Conservation (phyloP, 35 echinoderm and acorn worm genomes). For the Amphiura filiformis region DNA sequence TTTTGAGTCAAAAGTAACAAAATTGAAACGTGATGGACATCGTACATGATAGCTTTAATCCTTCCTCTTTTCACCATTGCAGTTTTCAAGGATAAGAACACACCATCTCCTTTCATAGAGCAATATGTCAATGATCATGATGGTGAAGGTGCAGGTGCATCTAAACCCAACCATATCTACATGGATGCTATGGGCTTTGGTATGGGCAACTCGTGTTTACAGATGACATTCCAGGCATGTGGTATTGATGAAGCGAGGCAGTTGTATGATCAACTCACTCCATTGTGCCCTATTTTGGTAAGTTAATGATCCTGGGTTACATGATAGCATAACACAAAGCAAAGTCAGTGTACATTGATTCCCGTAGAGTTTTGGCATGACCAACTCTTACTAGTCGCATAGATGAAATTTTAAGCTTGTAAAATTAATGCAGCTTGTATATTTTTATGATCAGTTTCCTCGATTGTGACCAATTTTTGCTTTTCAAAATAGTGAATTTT, state of each 20-base stretch:
- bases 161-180: conserved; percentile 88
- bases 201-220: conserved; percentile 85
- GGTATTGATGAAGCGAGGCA: conserved; percentile 77
- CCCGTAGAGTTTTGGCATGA: background rate
- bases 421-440: too few relatives aligned
- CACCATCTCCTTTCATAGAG: conserved; percentile 84
- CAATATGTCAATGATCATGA: conserved; percentile 72
- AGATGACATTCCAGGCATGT: conserved; percentile 97
- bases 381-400: too few relatives aligned
- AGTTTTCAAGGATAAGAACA: conserved; percentile 99
- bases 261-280: conserved; percentile 90
- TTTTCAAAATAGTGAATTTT: too few relatives aligned
- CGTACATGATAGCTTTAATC: background rate
- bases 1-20: too few relatives aligned
- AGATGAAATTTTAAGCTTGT: too few relatives aligned
- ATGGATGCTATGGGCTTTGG: conserved; percentile 99
- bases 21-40: too few relatives aligned
- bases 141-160: conserved; percentile 67
- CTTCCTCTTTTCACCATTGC: background rate
- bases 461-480: too few relatives aligned
- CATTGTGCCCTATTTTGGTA: conserved; percentile 87
- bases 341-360: background rate
- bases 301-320: conserved; percentile 7
- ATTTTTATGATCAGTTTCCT: too few relatives aligned
- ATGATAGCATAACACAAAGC: background rate